Evolutionary conservation across 2,113 vertebrate genomes (phyloP).

Genomic region (Gymnarchus niloticus): DNA sequence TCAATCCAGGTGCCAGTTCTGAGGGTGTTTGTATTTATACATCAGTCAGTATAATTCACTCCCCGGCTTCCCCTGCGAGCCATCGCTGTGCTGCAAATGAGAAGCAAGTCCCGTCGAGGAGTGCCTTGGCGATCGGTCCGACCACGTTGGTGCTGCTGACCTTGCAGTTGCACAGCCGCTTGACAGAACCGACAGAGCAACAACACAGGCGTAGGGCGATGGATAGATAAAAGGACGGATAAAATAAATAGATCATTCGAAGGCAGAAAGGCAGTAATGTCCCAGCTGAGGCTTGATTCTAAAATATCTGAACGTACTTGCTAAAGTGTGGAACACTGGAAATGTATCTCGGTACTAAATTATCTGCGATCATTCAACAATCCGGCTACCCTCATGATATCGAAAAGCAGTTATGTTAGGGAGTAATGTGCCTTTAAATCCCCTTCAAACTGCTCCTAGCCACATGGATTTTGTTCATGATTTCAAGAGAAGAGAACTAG

Average conservation of each 20-base stretch:
- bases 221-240: background rate
- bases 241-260: background rate
- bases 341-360: background rate
- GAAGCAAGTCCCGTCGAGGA: conserved; percentile 56
- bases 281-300: too few relatives aligned
- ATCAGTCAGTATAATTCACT: conserved; percentile 42
- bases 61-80: conserved; percentile 45
- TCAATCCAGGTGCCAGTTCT: conserved; percentile 14
- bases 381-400: conserved; percentile 44
- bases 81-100: conserved; percentile 58
- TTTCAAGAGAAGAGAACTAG: conserved; percentile 36
- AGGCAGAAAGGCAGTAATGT: background rate
- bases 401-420: conserved; percentile 42
- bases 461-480: conserved; percentile 45
- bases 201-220: conserved; percentile 37
- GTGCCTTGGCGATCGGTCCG: conserved; percentile 44
- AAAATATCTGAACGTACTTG: too few relatives aligned
- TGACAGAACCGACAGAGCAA: conserved; percentile 36
- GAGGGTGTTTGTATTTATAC: conserved; percentile 39
- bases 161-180: conserved; percentile 50
- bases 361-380: background rate
- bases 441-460: conserved; percentile 38
- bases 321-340: too few relatives aligned
- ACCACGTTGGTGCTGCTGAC: conserved; percentile 46
- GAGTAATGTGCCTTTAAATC: conserved; percentile 41